phyloP scores from a whole-genome alignment of 2,113 vertebrate genomes.

The Pseudolaguvia tuberculata region DNA sequence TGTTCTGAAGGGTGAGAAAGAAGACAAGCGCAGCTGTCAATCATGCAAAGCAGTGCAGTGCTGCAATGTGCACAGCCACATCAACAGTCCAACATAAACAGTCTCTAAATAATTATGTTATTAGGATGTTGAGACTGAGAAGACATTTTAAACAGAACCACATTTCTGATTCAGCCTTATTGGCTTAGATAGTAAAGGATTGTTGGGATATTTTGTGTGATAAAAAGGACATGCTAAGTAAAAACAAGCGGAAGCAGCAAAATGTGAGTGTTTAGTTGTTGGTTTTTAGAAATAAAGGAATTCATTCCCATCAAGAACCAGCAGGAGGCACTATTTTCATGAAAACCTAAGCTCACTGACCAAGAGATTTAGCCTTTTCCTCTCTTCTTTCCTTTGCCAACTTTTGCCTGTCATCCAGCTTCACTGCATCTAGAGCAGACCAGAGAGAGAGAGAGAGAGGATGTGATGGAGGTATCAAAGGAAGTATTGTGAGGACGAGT shows the following conservation, averaged over 20 bases:
- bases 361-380: conserved; percentile 89
- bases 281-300: no score
- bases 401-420: conserved; percentile 86
- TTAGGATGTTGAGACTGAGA: not conserved
- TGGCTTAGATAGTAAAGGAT: not conserved
- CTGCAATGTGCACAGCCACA: conserved; percentile 42
- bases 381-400: conserved; percentile 87
- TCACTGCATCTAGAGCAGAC: conserved; percentile 74
- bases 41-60: conserved; percentile 70
- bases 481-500: conserved; percentile 23
- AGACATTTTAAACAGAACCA: not conserved
- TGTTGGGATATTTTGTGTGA: not conserved
- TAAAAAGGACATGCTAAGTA: not conserved
- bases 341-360: conserved; percentile 66
- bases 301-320: conserved; percentile 44
- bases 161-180: not conserved
- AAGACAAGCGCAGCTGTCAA: conserved; percentile 70
- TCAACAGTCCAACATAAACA: not conserved
- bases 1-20: conserved; percentile 69
- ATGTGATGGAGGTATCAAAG: conserved; percentile 26
- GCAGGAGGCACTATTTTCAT: conserved; percentile 58
- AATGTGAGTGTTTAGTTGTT: not conserved
- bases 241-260: not conserved
- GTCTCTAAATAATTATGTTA: not conserved
- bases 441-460: conserved; percentile 12